Percentiles rank a stretch among this genome's conserved stretches.
Evolutionary conservation across 2,888 invertebrate species (phyloP).

Genomic region (Amorpha juglandis): DNA sequence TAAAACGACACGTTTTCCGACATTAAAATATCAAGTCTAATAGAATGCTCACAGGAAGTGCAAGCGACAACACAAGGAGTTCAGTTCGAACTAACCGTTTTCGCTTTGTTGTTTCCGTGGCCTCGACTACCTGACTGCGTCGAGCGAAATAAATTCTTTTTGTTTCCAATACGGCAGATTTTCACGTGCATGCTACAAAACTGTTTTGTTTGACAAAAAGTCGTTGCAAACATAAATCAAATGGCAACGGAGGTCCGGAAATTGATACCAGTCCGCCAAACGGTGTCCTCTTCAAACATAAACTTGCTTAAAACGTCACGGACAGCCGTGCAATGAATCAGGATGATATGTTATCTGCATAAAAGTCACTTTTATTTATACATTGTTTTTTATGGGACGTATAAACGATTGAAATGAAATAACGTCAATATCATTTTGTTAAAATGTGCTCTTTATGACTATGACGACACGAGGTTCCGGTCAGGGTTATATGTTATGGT

Average conservation of each 20-base stretch:
- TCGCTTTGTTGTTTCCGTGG: conserved; percentile 26
- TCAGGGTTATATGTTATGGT: not conserved
- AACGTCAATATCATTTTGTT: not conserved
- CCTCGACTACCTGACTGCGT: conserved; percentile 25
- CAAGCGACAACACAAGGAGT: conserved; percentile 13
- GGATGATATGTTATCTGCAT: conserved; percentile 26
- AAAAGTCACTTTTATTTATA: conserved; percentile 21
- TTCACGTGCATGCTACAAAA: conserved; percentile 32
- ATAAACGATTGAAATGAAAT: conserved; percentile 17
- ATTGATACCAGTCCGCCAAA: conserved; percentile 71
- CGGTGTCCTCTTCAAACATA: conserved; percentile 53
- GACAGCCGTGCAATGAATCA: conserved; percentile 27
- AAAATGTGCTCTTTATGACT: not conserved
- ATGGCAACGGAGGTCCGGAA: conserved; percentile 69
- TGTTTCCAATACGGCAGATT: conserved; percentile 30
- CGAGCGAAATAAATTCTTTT: conserved; percentile 33
- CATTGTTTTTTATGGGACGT: conserved; percentile 11
- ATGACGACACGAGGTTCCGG: not conserved
- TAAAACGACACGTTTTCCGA: not conserved
- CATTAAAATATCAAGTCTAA: conserved; percentile 8
- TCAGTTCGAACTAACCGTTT: conserved; percentile 19
- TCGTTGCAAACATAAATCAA: conserved; percentile 72
- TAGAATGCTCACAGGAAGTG: conserved; percentile 13
- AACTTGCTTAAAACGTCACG: conserved; percentile 39
- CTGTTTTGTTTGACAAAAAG: conserved; percentile 53